phyloP scores from a whole-genome alignment of 1,140 invertebrate genomes.

The Ceratina australensis region DNA sequence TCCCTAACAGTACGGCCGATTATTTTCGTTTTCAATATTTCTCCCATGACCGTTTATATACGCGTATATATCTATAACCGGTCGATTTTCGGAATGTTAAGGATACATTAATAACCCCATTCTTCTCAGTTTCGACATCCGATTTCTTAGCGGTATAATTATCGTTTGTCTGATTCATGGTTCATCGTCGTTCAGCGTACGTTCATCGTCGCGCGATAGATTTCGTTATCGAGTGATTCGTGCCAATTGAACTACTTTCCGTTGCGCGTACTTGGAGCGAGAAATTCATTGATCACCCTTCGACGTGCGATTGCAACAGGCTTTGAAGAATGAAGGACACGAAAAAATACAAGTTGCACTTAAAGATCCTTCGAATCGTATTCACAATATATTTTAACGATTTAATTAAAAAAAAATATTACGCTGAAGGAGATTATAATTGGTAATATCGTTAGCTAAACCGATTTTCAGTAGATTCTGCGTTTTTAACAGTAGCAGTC shows the following conservation, averaged over 20 bases:
- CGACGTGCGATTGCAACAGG: neutral
- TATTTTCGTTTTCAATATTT: neutral
- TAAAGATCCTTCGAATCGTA: no score
- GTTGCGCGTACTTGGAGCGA: neutral
- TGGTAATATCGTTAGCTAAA: no score
- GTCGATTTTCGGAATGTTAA: constrained; percentile 17
- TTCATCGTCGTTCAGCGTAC: constrained; percentile 26
- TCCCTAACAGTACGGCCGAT: neutral
- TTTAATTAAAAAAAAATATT: no score
- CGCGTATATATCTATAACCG: neutral
- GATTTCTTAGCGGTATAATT: constrained; percentile 26
- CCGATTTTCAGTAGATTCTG: neutral
- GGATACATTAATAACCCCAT: constrained; percentile 36
- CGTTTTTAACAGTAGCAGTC: neutral
- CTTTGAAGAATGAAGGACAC: neutral
- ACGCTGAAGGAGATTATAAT: no score
- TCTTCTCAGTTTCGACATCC: constrained; percentile 32
- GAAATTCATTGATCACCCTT: neutral
- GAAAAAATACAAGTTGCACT: no score
- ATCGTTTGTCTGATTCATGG: constrained; percentile 23
- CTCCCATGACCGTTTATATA: neutral
- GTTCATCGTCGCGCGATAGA: constrained; percentile 10
- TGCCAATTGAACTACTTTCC: constrained; percentile 61
- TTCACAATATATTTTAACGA: no score
- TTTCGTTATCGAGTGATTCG: constrained; percentile 31